Percentiles rank a stretch among this genome's conserved stretches.
Conservation (phyloP, 2,797 vertebrate genomes). For the Trachurus trachurus region DNA sequence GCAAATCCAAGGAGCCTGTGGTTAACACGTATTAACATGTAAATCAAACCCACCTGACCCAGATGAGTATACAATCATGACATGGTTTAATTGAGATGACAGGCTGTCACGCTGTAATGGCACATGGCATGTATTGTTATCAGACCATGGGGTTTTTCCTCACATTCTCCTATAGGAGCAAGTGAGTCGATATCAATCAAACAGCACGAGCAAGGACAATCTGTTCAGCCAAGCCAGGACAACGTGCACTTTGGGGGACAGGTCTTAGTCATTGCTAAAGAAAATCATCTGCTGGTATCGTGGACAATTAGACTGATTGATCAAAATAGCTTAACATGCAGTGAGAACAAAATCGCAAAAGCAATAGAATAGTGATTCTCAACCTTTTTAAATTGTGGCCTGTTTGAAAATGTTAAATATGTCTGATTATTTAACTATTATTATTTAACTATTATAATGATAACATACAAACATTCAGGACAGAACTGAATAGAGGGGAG, state of each 20-base stretch:
- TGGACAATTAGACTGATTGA: slow-evolving; percentile 13
- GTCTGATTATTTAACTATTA: no score
- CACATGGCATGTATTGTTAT: not conserved
- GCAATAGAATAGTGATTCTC: not conserved
- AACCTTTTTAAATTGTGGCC: no score
- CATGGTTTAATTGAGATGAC: slow-evolving; percentile 15
- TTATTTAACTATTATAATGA: no score
- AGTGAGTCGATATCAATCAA: slow-evolving; percentile 31
- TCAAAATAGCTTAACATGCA: not conserved
- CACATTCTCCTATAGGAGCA: not conserved
- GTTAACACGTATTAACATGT: slow-evolving; percentile 30
- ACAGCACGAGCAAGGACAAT: slow-evolving; percentile 17
- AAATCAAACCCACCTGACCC: not conserved
- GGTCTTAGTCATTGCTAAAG: not conserved
- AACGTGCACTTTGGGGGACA: not conserved
- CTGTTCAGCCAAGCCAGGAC: not conserved
- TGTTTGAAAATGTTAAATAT: no score
- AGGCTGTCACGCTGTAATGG: slow-evolving; percentile 23
- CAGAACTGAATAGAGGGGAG: no score
- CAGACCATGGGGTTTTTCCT: not conserved
- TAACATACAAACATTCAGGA: no score
- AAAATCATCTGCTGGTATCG: not conserved
- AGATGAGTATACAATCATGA: slow-evolving; percentile 3
- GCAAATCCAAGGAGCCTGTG: slow-evolving; percentile 26
- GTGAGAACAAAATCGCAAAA: not conserved